phyloP scores from a whole-genome alignment of 1,140 invertebrate species.

The Cyclargus thomasi region DNA sequence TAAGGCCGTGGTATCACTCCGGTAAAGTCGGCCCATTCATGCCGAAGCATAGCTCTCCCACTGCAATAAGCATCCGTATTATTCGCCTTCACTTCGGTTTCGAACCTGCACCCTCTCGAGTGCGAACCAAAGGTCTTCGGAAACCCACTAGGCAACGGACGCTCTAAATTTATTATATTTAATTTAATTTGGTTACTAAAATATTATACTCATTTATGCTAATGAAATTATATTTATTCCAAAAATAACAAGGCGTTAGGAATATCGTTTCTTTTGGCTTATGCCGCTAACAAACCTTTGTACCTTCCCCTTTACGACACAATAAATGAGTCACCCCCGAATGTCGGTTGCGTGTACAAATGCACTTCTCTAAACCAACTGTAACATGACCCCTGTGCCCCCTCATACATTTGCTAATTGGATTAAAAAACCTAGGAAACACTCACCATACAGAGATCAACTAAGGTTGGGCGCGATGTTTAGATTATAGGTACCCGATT shows the following conservation, averaged over 20 bases:
- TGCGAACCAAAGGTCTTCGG: too few relatives aligned
- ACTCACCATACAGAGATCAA: slow-evolving; percentile 35
- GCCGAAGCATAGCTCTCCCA: too few relatives aligned
- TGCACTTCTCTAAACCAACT: slow-evolving; percentile 41
- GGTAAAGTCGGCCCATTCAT: too few relatives aligned
- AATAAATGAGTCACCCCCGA: slow-evolving; percentile 47
- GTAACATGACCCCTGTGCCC: slow-evolving; percentile 43
- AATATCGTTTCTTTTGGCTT: background rate
- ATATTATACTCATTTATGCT: too few relatives aligned
- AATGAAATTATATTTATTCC: background rate
- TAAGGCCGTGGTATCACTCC: too few relatives aligned
- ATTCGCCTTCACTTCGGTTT: too few relatives aligned
- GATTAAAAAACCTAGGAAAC: slow-evolving; percentile 37
- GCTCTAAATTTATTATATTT: too few relatives aligned
- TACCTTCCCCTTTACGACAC: slow-evolving; percentile 33
- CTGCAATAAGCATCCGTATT: too few relatives aligned
- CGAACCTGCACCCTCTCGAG: too few relatives aligned
- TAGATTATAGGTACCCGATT: slow-evolving; percentile 37
- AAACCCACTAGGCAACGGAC: too few relatives aligned
- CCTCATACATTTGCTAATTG: slow-evolving; percentile 33
- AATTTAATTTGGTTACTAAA: too few relatives aligned
- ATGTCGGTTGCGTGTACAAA: slow-evolving; percentile 50
- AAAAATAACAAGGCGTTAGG: too few relatives aligned
- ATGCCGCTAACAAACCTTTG: slow-evolving; percentile 33
- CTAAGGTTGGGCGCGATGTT: slow-evolving; percentile 33